A percentile compares a stretch with the other conserved stretches of the same genome.
Conservation (phyloP, 2,888 invertebrate species). For the Amaurobius ferox region DNA sequence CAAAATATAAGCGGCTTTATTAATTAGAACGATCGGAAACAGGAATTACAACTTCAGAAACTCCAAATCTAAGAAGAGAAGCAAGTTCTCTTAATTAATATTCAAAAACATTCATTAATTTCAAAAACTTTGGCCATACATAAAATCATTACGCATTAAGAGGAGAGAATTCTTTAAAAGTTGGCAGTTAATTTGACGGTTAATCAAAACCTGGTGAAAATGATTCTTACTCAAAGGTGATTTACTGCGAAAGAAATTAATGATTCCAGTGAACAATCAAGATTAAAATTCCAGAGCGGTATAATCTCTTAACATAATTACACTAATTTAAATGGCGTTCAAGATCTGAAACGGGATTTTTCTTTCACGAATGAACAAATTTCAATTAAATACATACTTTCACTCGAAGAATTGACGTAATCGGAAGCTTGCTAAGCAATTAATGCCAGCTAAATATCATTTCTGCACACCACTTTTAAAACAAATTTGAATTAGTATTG, state of each 20-base stretch:
- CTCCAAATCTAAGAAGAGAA: background rate
- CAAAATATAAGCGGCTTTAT: background rate
- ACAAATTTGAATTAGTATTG: no score
- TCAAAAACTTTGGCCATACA: background rate
- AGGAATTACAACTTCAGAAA: no score
- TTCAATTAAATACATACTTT: background rate
- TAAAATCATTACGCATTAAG: background rate
- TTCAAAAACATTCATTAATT: background rate
- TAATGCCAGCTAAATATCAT: background rate
- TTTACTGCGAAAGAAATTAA: background rate
- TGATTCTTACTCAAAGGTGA: background rate
- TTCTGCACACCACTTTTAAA: no score
- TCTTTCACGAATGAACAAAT: background rate
- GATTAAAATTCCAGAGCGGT: background rate
- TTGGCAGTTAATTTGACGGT: constrained; percentile 6
- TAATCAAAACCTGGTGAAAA: background rate
- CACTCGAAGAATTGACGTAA: background rate
- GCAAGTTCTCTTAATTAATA: background rate
- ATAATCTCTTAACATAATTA: background rate
- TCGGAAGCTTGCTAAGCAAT: background rate
- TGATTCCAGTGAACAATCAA: background rate
- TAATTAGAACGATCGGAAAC: background rate
- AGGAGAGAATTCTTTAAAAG: background rate
- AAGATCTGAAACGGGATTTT: background rate
- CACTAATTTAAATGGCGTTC: background rate